These are phyloP conservation scores for Cynodonichthys magdalenae DNA, from an alignment of 2,797 vertebrate genomes.

Conservation along the genomic window DNA sequence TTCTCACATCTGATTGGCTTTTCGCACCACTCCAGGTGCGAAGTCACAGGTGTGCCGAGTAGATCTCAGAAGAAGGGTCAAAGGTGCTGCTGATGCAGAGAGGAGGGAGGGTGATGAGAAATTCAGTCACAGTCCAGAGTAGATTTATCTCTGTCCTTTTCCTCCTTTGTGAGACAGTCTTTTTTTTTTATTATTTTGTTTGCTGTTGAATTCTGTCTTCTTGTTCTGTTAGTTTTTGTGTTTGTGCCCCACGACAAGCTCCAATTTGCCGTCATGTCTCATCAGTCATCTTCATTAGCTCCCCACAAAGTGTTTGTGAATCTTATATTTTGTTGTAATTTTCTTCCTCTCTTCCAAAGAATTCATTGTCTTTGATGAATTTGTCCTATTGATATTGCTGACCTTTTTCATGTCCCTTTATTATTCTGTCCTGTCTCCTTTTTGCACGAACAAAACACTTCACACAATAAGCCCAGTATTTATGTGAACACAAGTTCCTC, in stretches of 20 bases:
- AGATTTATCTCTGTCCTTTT: conserved; percentile 43
- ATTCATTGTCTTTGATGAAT: conserved; percentile 14
- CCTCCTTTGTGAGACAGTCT: conserved; percentile 18
- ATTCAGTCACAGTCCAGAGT: conserved; percentile 19
- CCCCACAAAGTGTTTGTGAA: conserved; percentile 53
- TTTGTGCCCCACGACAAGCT: conserved; percentile 31
- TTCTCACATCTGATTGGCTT: conserved; percentile 66
- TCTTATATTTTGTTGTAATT: conserved; percentile 49
- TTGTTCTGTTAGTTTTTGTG: conserved; percentile 13
- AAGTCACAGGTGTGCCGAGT: conserved; percentile 57
- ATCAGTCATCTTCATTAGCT: conserved; percentile 71
- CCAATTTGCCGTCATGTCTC: conserved; percentile 49
- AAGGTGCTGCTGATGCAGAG: conserved; percentile 19
- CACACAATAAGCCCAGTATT: conserved; percentile 50
- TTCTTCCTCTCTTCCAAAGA: conserved; percentile 21
- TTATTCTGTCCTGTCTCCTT: conserved; percentile 16
- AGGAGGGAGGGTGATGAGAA: conserved; percentile 1
- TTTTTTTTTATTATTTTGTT: not conserved
- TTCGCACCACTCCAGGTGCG: conserved; percentile 59
- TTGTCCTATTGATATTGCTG: conserved; percentile 40
- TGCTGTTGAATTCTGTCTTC: conserved; percentile 15
- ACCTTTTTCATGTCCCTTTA: conserved; percentile 51
- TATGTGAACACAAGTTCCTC: conserved; percentile 35
- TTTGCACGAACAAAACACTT: conserved; percentile 3
- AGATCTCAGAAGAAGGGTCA: conserved; percentile 37